Evolutionary conservation across 2,113 vertebrate genomes (phyloP).

Genomic region (Semnopithecus entellus): DNA sequence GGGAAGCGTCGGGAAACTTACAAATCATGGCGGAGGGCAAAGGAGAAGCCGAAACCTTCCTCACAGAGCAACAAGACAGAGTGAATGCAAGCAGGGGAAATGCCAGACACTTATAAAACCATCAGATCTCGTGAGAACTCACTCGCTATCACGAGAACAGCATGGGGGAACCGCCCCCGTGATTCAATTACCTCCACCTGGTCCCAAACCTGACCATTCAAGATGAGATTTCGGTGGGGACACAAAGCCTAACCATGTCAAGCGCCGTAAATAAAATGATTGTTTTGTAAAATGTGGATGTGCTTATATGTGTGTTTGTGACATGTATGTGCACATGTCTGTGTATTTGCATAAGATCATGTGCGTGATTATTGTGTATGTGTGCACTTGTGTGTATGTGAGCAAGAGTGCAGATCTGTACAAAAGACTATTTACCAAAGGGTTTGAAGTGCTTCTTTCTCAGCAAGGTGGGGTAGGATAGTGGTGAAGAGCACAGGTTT

Average conservation of each 20-base stretch:
- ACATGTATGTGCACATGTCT: neutral
- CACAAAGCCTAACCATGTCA: too few species aligned
- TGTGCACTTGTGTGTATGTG: neutral
- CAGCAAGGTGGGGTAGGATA: neutral
- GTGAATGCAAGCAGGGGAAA: too few species aligned
- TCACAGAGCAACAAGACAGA: fast-evolving
- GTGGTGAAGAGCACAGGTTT: neutral
- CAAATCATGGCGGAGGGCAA: too few species aligned
- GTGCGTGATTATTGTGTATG: neutral
- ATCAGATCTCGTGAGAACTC: too few species aligned
- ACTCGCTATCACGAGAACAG: too few species aligned
- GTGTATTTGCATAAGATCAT: neutral
- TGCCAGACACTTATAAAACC: too few species aligned
- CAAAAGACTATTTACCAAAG: neutral
- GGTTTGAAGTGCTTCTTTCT: neutral
- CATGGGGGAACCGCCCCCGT: too few species aligned
- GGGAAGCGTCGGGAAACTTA: too few species aligned
- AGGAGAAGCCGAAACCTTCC: too few species aligned
- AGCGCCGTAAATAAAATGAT: neutral
- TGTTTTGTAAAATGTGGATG: neutral
- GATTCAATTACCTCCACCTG: too few species aligned
- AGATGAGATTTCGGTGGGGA: too few species aligned
- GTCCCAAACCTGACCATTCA: too few species aligned
- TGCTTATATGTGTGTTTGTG: neutral
- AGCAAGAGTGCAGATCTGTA: neutral